Percentiles rank a stretch among this genome's conserved stretches.
These are phyloP conservation scores for Nerophis lumbriciformis DNA, from an alignment of 2,113 vertebrate species.

Conservation along the genomic window DNA sequence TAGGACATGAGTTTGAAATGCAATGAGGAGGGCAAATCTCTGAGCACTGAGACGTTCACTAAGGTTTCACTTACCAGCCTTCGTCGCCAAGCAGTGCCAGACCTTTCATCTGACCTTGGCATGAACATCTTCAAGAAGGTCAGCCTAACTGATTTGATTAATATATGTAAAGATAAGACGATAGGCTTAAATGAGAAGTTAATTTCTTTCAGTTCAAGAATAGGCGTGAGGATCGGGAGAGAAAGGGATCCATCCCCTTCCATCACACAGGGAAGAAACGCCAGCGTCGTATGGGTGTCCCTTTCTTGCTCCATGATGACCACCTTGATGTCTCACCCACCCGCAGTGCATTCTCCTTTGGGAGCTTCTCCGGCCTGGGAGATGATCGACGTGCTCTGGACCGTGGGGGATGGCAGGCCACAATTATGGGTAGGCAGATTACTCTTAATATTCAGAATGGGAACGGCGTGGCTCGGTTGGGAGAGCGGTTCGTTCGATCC, in stretches of 20 bases:
- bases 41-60: slow-evolving; percentile 89
- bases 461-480: too few species aligned
- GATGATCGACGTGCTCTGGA: slow-evolving; percentile 89
- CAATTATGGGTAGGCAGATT: slow-evolving; percentile 82
- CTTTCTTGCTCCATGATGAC: slow-evolving; percentile 93
- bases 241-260: slow-evolving; percentile 95
- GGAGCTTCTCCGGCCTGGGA: slow-evolving; percentile 91
- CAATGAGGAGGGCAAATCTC: slow-evolving; percentile 90
- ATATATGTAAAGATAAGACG: not conserved
- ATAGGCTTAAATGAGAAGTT: not conserved
- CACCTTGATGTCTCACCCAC: slow-evolving; percentile 95
- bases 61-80: slow-evolving; percentile 92
- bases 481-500: too few species aligned
- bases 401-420: slow-evolving; percentile 92
- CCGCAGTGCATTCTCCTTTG: slow-evolving; percentile 94
- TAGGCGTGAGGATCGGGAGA: slow-evolving; percentile 89
- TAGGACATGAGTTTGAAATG: slow-evolving; percentile 95
- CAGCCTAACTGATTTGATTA: slow-evolving; percentile 8
- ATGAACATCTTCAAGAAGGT: slow-evolving; percentile 99
- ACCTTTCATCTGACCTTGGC: slow-evolving; percentile 92
- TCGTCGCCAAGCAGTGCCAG: slow-evolving; percentile 89
- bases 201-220: slow-evolving; percentile 84
- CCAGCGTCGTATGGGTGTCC: slow-evolving; percentile 89
- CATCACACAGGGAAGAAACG: slow-evolving; percentile 92
- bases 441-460: too few species aligned